A percentile compares a stretch with the other conserved stretches of the same genome.
These are phyloP conservation scores for Piezodorus guildinii DNA, from an alignment of 1,140 invertebrate genomes.

Conservation along the genomic window DNA sequence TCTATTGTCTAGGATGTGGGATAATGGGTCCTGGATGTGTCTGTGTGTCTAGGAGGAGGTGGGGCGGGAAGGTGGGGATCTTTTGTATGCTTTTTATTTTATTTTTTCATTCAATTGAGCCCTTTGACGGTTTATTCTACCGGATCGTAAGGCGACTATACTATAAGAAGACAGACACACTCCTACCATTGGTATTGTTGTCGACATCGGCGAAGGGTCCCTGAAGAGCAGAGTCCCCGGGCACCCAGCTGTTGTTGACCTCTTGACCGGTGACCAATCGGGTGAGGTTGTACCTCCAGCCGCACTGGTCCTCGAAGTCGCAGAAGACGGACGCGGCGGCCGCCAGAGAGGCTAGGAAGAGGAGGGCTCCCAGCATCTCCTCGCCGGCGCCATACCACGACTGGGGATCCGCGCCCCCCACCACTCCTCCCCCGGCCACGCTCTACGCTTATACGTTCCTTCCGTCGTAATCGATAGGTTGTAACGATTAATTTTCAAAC, in stretches of 20 bases:
- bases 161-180: background rate
- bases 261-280: conserved; percentile 32
- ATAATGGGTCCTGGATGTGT: too few relatives aligned
- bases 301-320: conserved; percentile 25
- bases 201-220: conserved; percentile 37
- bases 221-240: conserved; percentile 36
- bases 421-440: background rate
- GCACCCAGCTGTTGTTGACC: conserved; percentile 34
- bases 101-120: background rate
- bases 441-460: too few relatives aligned
- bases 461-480: too few relatives aligned
- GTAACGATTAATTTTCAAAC: too few relatives aligned
- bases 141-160: background rate
- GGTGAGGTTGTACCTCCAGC: conserved; percentile 30
- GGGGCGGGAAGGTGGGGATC: too few relatives aligned
- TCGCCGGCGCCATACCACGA: background rate
- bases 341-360: conserved; percentile 1
- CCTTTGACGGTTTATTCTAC: too few relatives aligned
- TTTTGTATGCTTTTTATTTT: too few relatives aligned
- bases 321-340: conserved; percentile 3
- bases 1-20: too few relatives aligned
- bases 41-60: too few relatives aligned
- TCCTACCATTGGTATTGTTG: conserved; percentile 35
- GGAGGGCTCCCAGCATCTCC: background rate
- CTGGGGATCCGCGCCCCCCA: background rate